These are phyloP conservation scores for Hemibates koningsi DNA, from an alignment of 2,113 vertebrate species.

Conservation along the genomic window DNA sequence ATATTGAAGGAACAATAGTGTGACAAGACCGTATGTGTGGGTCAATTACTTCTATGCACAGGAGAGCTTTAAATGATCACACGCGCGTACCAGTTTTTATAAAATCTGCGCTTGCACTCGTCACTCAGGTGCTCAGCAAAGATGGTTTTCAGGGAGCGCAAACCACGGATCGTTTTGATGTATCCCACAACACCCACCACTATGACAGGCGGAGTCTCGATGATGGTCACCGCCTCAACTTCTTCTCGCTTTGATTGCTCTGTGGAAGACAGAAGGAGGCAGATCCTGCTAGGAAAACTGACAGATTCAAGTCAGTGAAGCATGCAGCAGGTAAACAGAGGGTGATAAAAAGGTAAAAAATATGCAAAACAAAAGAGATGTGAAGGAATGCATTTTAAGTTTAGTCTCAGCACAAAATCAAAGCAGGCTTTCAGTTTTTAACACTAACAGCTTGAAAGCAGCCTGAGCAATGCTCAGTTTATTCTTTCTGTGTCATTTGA, in stretches of 20 bases:
- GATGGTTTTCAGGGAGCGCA: conserved; percentile 89
- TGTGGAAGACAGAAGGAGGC: conserved; percentile 29
- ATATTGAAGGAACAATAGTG: not conserved
- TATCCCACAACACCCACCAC: conserved; percentile 91
- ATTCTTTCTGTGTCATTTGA: not conserved
- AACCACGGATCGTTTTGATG: conserved; percentile 81
- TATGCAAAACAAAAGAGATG: not conserved
- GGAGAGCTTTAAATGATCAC: not conserved
- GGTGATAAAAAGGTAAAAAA: not conserved
- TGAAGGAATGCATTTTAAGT: not conserved
- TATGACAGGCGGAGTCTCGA: conserved; percentile 92
- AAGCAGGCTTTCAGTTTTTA: not conserved
- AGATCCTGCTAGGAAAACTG: not conserved
- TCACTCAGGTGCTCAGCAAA: conserved; percentile 96
- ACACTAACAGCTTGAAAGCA: not conserved
- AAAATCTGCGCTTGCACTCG: conserved; percentile 93
- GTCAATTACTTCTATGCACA: not conserved
- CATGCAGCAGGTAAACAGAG: not conserved
- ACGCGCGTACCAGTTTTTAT: conserved; percentile 87
- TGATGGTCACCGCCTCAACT: conserved; percentile 89
- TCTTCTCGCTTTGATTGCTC: conserved; percentile 96
- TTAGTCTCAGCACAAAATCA: not conserved
- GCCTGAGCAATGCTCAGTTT: not conserved
- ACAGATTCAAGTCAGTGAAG: not conserved
- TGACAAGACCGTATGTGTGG: accelerated